Conservation (phyloP, 2,797 vertebrate species). For the Bradypodion pumilum region DNA sequence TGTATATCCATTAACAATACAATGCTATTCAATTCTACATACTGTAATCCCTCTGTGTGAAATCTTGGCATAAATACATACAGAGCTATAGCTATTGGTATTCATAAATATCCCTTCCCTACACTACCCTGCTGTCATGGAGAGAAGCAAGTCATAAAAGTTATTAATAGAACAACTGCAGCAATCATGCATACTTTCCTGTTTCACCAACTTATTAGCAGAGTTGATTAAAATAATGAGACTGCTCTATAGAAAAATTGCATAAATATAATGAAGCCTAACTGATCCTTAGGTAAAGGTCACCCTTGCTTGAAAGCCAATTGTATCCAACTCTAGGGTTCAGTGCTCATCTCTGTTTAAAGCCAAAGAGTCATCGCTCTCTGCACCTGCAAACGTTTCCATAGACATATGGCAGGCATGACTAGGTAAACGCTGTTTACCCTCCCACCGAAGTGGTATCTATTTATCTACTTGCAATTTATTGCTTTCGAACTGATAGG, state of each 20-base stretch:
- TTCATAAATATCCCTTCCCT: not conserved
- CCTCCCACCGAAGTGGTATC: too few relatives aligned
- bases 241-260: not conserved
- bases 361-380: too few relatives aligned
- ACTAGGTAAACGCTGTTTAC: too few relatives aligned
- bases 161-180: not conserved
- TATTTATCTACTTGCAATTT: too few relatives aligned
- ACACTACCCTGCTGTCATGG: not conserved
- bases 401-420: too few relatives aligned
- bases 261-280: not conserved
- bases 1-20: not conserved
- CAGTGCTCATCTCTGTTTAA: too few relatives aligned
- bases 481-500: too few relatives aligned
- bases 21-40: not conserved
- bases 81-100: too few relatives aligned
- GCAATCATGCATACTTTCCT: not conserved
- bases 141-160: not conserved
- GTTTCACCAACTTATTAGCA: not conserved
- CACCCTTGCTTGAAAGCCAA: too few relatives aligned
- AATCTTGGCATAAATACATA: not conserved
- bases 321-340: too few relatives aligned
- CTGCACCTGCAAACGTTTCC: too few relatives aligned
- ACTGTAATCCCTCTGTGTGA: not conserved
- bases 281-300: too few relatives aligned
- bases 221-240: not conserved